Evolutionary conservation across 92 coral and sea anemone species (phyloP).

Genomic region (Hydrozoanthus gracilis): DNA sequence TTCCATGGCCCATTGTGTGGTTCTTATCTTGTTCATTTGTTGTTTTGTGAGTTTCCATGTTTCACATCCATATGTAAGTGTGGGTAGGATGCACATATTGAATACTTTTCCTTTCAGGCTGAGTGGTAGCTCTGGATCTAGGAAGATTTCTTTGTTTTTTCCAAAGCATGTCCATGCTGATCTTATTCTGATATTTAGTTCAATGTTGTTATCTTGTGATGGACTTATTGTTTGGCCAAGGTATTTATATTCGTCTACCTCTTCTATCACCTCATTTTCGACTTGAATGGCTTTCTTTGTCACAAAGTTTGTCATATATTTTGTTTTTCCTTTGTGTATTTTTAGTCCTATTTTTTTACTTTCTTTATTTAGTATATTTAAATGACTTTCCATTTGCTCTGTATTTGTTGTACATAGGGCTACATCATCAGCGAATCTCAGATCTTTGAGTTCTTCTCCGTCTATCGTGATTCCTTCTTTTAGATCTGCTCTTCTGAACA

Average conservation of each 20-base stretch:
- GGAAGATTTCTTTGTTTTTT: background rate
- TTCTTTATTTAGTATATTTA: background rate
- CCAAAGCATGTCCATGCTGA: slow-evolving; percentile 10
- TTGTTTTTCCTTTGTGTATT: background rate
- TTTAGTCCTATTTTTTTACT: background rate
- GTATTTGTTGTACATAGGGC: background rate
- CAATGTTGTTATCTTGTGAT: background rate
- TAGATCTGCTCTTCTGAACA: background rate
- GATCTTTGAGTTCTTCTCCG: slow-evolving; percentile 11
- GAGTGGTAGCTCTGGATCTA: background rate
- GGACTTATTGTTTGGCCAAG: background rate
- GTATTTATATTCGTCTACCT: background rate
- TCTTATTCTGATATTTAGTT: background rate
- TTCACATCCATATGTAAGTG: background rate
- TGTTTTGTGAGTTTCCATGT: background rate
- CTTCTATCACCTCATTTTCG: background rate
- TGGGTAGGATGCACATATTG: background rate
- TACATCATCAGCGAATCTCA: slow-evolving; percentile 22
- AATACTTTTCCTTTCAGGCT: background rate
- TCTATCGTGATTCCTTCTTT: slow-evolving; percentile 11
- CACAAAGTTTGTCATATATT: background rate
- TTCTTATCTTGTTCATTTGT: background rate
- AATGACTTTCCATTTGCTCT: background rate
- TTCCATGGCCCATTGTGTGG: slow-evolving; percentile 13
- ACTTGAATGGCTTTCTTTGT: background rate